Evolutionary conservation across 2,113 vertebrate genomes (phyloP).

Genomic region (Laticauda colubrina): DNA sequence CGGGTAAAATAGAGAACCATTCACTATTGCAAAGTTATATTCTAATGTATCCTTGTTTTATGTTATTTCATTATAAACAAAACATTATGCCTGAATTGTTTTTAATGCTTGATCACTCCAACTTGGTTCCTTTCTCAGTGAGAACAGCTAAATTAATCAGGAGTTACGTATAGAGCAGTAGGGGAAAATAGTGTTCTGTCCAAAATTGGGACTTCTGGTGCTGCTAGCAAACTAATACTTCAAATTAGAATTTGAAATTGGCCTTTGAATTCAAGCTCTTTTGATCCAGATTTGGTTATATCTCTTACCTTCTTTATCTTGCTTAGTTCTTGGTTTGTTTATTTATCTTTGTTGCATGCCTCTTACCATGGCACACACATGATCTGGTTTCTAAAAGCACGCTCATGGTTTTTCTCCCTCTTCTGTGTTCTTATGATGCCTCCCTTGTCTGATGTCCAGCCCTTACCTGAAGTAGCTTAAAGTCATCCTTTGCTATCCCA

Average conservation of each 20-base stretch:
- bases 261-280: not conserved
- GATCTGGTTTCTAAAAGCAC: not conserved
- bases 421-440: not conserved
- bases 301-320: not conserved
- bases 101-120: not conserved
- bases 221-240: not conserved
- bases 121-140: not conserved
- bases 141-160: not conserved
- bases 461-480: not conserved
- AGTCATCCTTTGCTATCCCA: not conserved
- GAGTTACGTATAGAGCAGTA: not conserved
- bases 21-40: not conserved
- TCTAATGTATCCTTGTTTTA: not conserved
- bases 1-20: not conserved
- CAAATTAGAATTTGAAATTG: not conserved
- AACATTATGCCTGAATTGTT: not conserved
- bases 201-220: not conserved
- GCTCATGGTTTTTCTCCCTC: too few species aligned
- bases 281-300: not conserved
- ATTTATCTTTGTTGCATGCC: not conserved
- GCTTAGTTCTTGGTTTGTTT: not conserved
- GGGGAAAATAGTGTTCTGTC: not conserved
- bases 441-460: not conserved
- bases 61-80: not conserved
- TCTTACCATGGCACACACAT: not conserved